Conservation (phyloP, 2,113 vertebrate genomes). For the Helogale parvula region DNA sequence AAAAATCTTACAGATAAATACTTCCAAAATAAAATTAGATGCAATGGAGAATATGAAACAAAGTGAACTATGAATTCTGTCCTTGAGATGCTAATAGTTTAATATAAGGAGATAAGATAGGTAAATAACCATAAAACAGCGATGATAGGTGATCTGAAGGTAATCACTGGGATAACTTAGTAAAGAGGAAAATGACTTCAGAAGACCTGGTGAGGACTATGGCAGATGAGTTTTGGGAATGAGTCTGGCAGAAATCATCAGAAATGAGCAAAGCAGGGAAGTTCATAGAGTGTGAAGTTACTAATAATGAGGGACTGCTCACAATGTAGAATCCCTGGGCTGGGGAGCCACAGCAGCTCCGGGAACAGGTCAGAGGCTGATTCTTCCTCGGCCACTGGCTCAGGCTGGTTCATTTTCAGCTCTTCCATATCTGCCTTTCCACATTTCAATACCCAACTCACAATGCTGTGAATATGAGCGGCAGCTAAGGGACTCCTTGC, state of each 20-base stretch:
- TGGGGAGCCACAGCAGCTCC: not conserved
- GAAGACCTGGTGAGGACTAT: not conserved
- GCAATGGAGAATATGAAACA: not conserved
- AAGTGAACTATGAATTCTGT: not conserved
- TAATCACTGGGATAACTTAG: not conserved
- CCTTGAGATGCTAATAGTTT: not conserved
- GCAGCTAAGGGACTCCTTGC: not conserved
- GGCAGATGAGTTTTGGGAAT: not conserved
- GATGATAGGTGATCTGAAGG: not conserved
- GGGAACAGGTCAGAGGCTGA: not conserved
- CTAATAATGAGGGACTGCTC: not conserved
- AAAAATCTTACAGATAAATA: not conserved
- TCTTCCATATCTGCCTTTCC: not conserved
- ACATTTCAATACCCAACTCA: not conserved
- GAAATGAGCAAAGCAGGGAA: not conserved
- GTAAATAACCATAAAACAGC: not conserved
- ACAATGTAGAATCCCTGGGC: fast-evolving
- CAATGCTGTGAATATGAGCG: not conserved
- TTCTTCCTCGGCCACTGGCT: not conserved
- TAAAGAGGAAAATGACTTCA: not conserved
- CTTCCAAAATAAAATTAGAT: constrained; percentile 25
- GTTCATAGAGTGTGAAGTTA: not conserved
- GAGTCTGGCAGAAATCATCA: not conserved
- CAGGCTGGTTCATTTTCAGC: not conserved
- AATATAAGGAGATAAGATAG: not conserved